Evolutionary conservation across 2,797 vertebrate species (phyloP), one percentile per base, ranked within the genome.

Genomic region (Momotus momota): DNA sequence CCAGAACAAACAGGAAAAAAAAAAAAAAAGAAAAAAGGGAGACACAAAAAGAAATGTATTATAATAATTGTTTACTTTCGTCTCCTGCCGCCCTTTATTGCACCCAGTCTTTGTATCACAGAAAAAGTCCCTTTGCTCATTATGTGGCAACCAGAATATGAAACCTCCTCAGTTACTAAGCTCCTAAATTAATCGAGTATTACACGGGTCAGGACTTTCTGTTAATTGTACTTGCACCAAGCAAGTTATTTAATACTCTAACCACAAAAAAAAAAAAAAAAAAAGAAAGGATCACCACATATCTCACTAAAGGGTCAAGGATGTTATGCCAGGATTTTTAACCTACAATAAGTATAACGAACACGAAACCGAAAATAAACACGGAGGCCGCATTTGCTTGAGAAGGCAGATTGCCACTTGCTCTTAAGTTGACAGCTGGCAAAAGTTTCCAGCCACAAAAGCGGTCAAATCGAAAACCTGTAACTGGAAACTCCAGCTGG

Each of bases 391-490:
- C 91, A 93, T 77, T 90, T 94, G 88, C 57, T 82, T 81, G 95
- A 90, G 87, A 54, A 73, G 86, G 40, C 58, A 96, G 81, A 94
- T n/a, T 70, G 82, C 90, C 94, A 93, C 92, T 95, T 97, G 95
- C 93, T 92, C 92, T 3, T 1, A 62, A 55, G 52, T 5, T 89
- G 92, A 97, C 96, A 98, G 95, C 97, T 97, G 97, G 78, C 88
- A 96, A 13, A 94, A 91, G 86, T 94, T 96, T 97, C 86, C 96
- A 98, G 96, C 73, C 89, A 79, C 69, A 48, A 64, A 87, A 64
- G 58, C 58, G 40, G 84, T 29, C 73, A 83, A 86, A 86, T 62
- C 77, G 9, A 80, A 88, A 89, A 92, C 66, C 15, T 3, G 94
- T 81, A 95, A 97, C 67, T 7, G 62, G 87, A 96, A 94, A 84